These are phyloP conservation scores for Pycnomerus fuliginosus DNA, from an alignment of 2,888 invertebrate genomes.

Conservation along the genomic window DNA sequence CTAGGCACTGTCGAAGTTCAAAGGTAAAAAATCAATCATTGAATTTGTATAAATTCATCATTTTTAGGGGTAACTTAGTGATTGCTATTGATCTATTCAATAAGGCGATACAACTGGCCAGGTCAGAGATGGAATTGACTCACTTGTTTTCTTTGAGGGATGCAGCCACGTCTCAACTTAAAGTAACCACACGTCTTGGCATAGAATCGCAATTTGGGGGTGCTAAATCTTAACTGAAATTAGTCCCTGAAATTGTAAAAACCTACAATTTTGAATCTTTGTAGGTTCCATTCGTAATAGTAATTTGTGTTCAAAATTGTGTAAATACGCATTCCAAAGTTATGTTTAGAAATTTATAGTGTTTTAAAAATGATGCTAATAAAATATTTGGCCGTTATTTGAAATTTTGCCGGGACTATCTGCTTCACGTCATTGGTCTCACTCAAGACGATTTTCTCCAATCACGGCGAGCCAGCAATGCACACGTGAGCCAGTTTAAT, in stretches of 20 bases:
- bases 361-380: constrained; percentile 14
- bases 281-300: neutral
- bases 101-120: constrained; percentile 81
- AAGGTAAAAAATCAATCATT: constrained; percentile 55
- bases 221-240: constrained; percentile 17
- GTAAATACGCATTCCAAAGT: constrained; percentile 16
- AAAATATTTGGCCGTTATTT: constrained; percentile 3
- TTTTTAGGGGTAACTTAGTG: constrained; percentile 76
- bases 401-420: neutral
- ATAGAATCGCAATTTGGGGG: constrained; percentile 33
- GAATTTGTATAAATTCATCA: constrained; percentile 16
- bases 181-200: constrained; percentile 75
- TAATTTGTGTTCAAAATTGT: constrained; percentile 6
- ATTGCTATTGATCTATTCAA: constrained; percentile 84
- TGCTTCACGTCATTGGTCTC: neutral
- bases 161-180: constrained; percentile 86
- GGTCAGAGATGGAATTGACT: constrained; percentile 85
- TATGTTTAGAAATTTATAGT: constrained; percentile 4
- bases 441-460: neutral
- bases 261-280: constrained; percentile 4
- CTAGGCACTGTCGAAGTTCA: constrained; percentile 94
- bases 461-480: neutral
- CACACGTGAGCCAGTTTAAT: neutral
- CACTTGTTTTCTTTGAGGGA: constrained; percentile 88
- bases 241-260: neutral